Percentiles rank a stretch among this genome's conserved stretches.
Conservation (phyloP, 2,888 invertebrate genomes). For the Syritta pipiens region DNA sequence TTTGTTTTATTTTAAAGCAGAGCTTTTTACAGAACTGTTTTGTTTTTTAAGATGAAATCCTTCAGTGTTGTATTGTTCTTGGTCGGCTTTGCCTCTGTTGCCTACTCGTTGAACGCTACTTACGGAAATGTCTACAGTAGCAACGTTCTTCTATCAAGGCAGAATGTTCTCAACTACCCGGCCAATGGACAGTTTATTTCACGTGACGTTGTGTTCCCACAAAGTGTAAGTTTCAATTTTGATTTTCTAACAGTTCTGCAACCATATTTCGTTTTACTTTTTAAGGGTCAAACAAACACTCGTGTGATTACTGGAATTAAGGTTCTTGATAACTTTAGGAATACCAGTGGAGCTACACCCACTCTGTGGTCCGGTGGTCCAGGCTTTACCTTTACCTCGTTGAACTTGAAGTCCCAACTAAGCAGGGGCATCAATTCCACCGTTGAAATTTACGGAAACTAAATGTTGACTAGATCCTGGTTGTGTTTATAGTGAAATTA, state of each 20-base stretch:
- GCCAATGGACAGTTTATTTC: constrained; percentile 19
- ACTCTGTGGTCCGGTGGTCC: constrained; percentile 48
- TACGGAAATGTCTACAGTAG: constrained; percentile 30
- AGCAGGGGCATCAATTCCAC: constrained; percentile 44
- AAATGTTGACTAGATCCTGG: too few relatives aligned
- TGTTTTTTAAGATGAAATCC: constrained; percentile 24
- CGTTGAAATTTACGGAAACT: constrained; percentile 35
- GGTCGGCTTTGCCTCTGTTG: constrained; percentile 20
- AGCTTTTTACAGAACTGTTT: neutral
- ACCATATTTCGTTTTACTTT: neutral
- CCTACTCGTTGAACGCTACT: constrained; percentile 19
- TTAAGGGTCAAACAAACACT: constrained; percentile 41
- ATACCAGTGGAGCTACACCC: constrained; percentile 41
- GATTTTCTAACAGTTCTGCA: neutral
- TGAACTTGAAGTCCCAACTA: constrained; percentile 36
- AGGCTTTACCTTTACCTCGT: constrained; percentile 38
- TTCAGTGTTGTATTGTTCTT: constrained; percentile 14
- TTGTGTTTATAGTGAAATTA: too few relatives aligned
- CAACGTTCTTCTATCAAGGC: constrained; percentile 15
- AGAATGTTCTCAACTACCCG: constrained; percentile 14
- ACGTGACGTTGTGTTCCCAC: constrained; percentile 26
- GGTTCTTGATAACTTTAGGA: constrained; percentile 37
- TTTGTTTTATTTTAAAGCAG: neutral
- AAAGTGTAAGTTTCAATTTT: constrained; percentile 21
- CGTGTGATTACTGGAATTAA: constrained; percentile 39